These are phyloP conservation scores for Diarsia rubi DNA, from an alignment of 2,888 invertebrate genomes.

Conservation along the genomic window DNA sequence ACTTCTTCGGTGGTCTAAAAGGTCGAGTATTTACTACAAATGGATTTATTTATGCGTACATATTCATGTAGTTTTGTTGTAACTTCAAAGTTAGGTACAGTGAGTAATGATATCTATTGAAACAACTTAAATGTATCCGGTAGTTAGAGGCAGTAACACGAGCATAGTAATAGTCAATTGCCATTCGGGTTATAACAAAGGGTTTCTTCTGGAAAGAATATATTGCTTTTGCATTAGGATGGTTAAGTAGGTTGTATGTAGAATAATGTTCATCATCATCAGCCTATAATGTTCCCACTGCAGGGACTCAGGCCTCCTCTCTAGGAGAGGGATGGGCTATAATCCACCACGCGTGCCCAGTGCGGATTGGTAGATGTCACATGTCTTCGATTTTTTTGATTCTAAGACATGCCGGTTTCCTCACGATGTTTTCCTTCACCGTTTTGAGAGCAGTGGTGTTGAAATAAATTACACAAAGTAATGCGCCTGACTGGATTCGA, in stretches of 20 bases:
- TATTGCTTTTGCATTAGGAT: not conserved
- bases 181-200: not conserved
- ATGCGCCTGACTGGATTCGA: no score
- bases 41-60: not conserved
- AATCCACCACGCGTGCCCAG: no score
- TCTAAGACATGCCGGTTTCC: no score
- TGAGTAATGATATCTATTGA: not conserved
- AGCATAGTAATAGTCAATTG: not conserved
- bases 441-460: no score
- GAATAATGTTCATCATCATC: not conserved
- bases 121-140: not conserved
- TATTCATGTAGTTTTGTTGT: conserved; percentile 7
- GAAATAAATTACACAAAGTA: no score
- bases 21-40: not conserved
- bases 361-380: no score
- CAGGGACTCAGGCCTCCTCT: no score
- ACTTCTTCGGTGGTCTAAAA: no score
- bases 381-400: no score
- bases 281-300: no score
- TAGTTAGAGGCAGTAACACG: not conserved
- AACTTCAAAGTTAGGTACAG: not conserved
- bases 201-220: not conserved
- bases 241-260: not conserved
- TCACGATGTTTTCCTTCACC: no score
- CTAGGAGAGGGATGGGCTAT: no score